Evolutionary conservation across 2,797 vertebrate genomes (phyloP).

Genomic region (Acanthurus lineatus): DNA sequence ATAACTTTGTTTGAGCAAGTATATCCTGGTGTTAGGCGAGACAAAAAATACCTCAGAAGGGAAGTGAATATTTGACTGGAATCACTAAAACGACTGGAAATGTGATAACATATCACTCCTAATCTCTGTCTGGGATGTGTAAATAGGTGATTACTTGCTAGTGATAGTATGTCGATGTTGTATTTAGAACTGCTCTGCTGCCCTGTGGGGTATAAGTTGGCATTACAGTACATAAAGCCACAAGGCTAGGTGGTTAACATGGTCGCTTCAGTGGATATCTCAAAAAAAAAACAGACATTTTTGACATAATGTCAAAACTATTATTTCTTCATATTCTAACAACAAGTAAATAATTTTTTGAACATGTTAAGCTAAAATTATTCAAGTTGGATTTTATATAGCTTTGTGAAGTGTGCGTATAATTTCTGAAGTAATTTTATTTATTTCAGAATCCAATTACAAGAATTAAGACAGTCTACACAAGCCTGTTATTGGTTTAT

Average conservation of each 20-base stretch:
- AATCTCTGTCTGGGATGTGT: background rate
- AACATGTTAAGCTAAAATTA: too few relatives aligned
- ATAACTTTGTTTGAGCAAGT: too few relatives aligned
- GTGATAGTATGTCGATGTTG: background rate
- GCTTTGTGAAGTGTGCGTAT: conserved; percentile 8
- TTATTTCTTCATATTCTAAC: too few relatives aligned
- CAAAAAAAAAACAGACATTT: too few relatives aligned
- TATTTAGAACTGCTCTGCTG: background rate
- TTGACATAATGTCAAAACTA: too few relatives aligned
- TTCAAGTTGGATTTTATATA: too few relatives aligned
- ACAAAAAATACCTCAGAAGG: background rate
- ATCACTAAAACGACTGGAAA: conserved; percentile 12
- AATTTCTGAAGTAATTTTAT: background rate
- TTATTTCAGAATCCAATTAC: conserved; percentile 1
- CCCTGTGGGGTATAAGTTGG: background rate
- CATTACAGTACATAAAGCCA: too few relatives aligned
- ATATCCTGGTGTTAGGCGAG: background rate
- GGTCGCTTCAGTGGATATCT: too few relatives aligned
- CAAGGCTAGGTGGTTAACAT: too few relatives aligned
- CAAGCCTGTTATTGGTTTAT: conserved; percentile 24
- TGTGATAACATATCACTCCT: conserved; percentile 1
- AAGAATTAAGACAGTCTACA: conserved; percentile 19
- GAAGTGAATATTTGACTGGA: background rate
- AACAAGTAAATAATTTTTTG: too few relatives aligned
- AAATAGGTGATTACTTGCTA: background rate